Evolutionary conservation across 2,113 vertebrate species (phyloP).

Genomic region (Argyrosomus japonicus): DNA sequence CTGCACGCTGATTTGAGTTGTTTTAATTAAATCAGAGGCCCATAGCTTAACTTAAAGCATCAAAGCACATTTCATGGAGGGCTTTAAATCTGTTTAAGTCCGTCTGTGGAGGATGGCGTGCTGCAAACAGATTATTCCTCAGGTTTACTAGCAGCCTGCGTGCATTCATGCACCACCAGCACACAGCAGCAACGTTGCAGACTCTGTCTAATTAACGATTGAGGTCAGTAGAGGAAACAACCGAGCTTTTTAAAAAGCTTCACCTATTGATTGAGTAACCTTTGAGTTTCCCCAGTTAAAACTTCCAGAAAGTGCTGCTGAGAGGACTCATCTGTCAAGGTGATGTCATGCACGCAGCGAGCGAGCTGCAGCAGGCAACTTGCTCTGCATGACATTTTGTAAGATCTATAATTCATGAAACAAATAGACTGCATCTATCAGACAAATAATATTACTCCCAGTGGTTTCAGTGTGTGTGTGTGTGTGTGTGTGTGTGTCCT

Average conservation of each 20-base stretch:
- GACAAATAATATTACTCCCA: conserved; percentile 66
- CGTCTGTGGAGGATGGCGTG: conserved; percentile 18
- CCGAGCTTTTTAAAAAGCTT: conserved; percentile 86
- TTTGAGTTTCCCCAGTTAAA: conserved; percentile 78
- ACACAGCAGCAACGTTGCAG: conserved; percentile 15
- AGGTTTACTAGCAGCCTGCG: conserved; percentile 33
- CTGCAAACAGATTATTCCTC: conserved; percentile 18
- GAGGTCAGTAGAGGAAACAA: conserved; percentile 82
- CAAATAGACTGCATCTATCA: conserved; percentile 67
- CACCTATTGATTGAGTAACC: conserved; percentile 90
- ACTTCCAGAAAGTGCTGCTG: conserved; percentile 55
- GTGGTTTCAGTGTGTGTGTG: conserved; percentile 24
- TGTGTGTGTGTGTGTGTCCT: conserved; percentile 25
- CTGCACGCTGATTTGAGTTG: conserved; percentile 12
- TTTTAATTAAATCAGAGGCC: conserved; percentile 40
- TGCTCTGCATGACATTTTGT: conserved; percentile 53
- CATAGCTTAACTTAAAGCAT: conserved; percentile 32
- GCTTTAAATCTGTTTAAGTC: conserved; percentile 34
- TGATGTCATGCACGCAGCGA: conserved; percentile 53
- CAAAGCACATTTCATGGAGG: conserved; percentile 19
- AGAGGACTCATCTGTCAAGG: conserved; percentile 57
- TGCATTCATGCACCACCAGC: conserved; percentile 14
- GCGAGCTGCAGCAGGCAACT: conserved; percentile 16
- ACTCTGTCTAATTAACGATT: conserved; percentile 63
- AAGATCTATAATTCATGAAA: conserved; percentile 77